phyloP scores from a whole-genome alignment of 2,113 vertebrate species.

The Myiozetetes cayanensis region DNA sequence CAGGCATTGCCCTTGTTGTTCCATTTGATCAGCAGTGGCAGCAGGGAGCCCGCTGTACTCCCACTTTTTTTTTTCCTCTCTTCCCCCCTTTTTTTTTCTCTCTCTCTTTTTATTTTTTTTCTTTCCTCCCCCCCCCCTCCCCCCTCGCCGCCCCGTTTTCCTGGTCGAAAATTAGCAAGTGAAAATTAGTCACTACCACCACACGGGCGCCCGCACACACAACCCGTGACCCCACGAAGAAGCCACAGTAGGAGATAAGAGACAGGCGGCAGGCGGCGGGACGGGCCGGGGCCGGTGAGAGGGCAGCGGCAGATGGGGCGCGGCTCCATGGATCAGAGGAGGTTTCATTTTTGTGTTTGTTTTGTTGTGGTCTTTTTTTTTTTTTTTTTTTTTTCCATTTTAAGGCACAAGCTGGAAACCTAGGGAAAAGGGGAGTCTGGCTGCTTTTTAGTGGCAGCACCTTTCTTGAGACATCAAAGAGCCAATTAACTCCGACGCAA shows the following conservation, averaged over 20 bases:
- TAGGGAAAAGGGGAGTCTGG: constrained; percentile 56
- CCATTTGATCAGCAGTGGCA: constrained; percentile 97
- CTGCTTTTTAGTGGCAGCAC: constrained; percentile 76
- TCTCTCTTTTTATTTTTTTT: background rate
- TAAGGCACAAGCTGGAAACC: constrained; percentile 67
- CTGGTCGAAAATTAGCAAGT: constrained; percentile 73
- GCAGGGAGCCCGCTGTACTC: constrained; percentile 84
- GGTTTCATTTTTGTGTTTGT: background rate
- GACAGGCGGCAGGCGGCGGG: constrained; percentile 43
- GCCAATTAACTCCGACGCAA: constrained; percentile 94
- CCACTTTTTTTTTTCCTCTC: constrained; percentile 57
- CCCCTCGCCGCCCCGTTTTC: background rate
- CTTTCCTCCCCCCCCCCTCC: background rate
- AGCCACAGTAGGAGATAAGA: constrained; percentile 59
- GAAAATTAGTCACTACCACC: constrained; percentile 72
- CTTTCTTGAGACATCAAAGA: constrained; percentile 94
- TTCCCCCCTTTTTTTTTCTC: background rate
- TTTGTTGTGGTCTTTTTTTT: background rate
- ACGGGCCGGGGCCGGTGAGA: background rate
- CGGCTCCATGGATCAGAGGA: background rate
- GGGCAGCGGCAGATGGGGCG: background rate
- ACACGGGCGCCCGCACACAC: background rate
- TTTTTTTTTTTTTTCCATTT: background rate
- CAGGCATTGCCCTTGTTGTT: constrained; percentile 93
- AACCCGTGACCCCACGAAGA: constrained; percentile 68